Base-by-base conservation (phyloP, 2,113 vertebrate species). In the Caranx ignobilis region DNA sequence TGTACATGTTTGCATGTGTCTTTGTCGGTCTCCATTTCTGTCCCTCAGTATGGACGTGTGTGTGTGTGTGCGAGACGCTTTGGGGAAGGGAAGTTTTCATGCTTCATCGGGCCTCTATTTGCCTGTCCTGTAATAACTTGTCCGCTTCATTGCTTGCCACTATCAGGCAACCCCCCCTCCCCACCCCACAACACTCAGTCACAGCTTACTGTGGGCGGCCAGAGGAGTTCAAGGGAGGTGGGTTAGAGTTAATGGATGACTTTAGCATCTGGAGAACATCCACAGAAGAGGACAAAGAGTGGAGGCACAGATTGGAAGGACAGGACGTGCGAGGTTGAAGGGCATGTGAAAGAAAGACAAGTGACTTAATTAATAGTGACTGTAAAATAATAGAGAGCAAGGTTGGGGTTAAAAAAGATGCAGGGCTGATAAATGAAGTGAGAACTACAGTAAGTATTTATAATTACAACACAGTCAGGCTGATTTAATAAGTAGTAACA, bases 51-150 rank as follows among this genome's bases (percentile, higher is more conserved):
- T 71, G 81, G 35, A 71, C 61, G 43, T 48, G 41, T 67, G 50
- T 77, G 70, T 37, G 52, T 73, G 62, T 57, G 31, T 55, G 41
- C 65, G 77, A 37, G 43, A 64, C 16, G 76, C 89, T 85, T 83
- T 79, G 71, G 65, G 87, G 77, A 84, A 82, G 77, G 65, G 77
- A 87, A 69, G 65, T 86, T 88, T 89, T 88, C 87, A 91, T 89
- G 93, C 92, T 93, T 85, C 88, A 92, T 89, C 75, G 79, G 75
- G 68, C 66, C 81, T 89, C 88, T 86, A 91, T 94, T 93, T 94
- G 90, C 88, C 87, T 88, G 90, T 90, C 89, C 89, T 91, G 90
- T 93, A 93, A 94, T 91, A 92, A 91, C 87, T 92, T 88, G 87
- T 88, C 77, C 43, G 92, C 89, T 94, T 84, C 87, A 91, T 89